Evolutionary conservation across 1,140 invertebrate genomes (phyloP).

Genomic region (Acromyrmex charruanus): DNA sequence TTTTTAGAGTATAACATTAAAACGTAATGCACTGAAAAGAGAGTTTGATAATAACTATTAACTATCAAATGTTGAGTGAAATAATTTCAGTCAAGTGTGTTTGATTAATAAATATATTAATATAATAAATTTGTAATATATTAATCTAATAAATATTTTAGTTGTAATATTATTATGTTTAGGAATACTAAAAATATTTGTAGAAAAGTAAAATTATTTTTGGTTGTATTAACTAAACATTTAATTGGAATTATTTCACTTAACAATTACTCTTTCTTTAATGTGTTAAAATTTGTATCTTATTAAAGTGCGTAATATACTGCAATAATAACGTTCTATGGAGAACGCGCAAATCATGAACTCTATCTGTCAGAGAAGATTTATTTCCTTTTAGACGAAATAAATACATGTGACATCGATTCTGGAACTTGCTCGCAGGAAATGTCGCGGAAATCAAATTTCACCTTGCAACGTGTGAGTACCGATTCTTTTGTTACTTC

Average conservation of each 20-base stretch:
- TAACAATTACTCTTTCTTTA: no score
- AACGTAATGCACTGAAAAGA: not conserved
- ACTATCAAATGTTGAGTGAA: no score
- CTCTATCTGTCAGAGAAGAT: not conserved
- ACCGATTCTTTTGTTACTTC: slow-evolving; percentile 13
- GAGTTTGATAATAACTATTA: no score
- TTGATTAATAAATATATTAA: no score
- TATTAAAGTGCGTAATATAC: not conserved
- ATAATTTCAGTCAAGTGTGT: no score
- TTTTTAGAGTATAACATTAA: not conserved
- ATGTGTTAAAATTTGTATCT: not conserved
- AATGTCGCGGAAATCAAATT: slow-evolving; percentile 26
- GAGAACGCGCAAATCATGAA: not conserved
- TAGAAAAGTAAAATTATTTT: no score
- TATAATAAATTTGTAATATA: no score
- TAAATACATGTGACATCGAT: not conserved
- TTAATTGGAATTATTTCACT: no score
- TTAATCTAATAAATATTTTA: no score
- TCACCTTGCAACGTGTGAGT: not conserved
- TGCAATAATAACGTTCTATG: not conserved
- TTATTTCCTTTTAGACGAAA: slow-evolving; percentile 9
- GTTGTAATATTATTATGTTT: no score
- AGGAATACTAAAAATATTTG: no score
- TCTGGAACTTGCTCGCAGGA: not conserved
- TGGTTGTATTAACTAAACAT: no score